Evolutionary conservation across 2,113 vertebrate species (phyloP).

Genomic region (Trachemys scripta): DNA sequence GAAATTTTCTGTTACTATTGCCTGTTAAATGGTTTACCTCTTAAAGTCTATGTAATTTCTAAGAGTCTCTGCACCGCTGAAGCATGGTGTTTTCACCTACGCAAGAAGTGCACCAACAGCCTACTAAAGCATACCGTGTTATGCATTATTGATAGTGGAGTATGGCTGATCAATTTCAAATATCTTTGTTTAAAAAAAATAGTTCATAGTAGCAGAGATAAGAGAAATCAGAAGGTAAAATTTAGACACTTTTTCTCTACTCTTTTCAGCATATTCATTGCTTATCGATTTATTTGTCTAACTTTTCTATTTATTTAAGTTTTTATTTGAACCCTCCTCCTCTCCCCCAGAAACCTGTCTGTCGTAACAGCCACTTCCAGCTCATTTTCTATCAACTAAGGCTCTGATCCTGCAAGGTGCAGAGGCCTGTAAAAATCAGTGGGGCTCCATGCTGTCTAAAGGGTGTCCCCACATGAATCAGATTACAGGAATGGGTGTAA

Average conservation of each 20-base stretch:
- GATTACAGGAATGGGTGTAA: not conserved
- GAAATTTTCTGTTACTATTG: not conserved
- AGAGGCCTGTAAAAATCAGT: not conserved
- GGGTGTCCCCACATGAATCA: not conserved
- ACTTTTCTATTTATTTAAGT: not conserved
- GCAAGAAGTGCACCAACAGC: not conserved
- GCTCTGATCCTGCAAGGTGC: not conserved
- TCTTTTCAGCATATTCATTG: not conserved
- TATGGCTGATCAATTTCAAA: not conserved
- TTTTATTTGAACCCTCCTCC: not conserved
- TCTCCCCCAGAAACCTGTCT: not conserved
- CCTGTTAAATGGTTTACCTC: not conserved
- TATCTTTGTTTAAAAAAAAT: not conserved
- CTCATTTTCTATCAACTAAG: not conserved
- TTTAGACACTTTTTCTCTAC: not conserved
- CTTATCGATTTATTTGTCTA: not conserved
- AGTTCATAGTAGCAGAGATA: not conserved
- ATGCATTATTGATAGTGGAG: not conserved
- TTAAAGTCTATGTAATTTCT: not conserved
- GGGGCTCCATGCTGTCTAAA: not conserved
- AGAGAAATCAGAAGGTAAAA: not conserved
- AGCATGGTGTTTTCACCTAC: not conserved
- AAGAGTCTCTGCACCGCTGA: not conserved
- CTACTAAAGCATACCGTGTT: not conserved
- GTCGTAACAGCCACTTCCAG: not conserved